Evolutionary conservation across 2,113 vertebrate species (phyloP).

Genomic region (Catagonus wagneri): DNA sequence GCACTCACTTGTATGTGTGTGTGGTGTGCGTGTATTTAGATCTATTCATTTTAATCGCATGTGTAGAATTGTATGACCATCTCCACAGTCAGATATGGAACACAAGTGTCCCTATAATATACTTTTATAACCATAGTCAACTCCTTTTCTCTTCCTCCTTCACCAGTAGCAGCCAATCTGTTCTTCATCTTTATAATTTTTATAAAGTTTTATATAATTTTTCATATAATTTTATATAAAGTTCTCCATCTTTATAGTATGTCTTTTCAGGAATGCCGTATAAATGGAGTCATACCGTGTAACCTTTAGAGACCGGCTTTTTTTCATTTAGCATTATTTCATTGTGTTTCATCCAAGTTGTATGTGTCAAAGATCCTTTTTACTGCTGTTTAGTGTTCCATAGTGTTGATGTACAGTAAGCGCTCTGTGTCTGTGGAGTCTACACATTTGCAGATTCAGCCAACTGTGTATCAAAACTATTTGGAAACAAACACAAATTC

Average conservation of each 20-base stretch:
- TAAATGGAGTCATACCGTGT: not conserved
- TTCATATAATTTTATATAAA: no score
- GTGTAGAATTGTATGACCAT: not conserved
- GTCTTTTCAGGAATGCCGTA: not conserved
- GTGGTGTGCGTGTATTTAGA: not conserved
- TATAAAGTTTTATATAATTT: no score
- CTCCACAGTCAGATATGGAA: not conserved
- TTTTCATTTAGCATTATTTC: not conserved
- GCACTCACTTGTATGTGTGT: not conserved
- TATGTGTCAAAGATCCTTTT: not conserved
- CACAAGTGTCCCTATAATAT: not conserved
- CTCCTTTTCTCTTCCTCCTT: not conserved
- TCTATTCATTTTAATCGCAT: not conserved
- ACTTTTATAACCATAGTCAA: not conserved
- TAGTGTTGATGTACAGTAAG: not conserved
- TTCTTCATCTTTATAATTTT: slow-evolving; percentile 4
- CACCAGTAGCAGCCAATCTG: not conserved
- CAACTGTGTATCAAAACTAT: not conserved
- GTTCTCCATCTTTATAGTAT: not conserved
- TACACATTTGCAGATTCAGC: not conserved
- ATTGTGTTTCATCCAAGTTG: not conserved
- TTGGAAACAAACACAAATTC: not conserved
- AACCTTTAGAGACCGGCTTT: not conserved
- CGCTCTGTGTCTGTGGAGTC: not conserved
- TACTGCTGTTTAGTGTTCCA: not conserved